Conservation (phyloP, 2,797 vertebrate genomes). For the Cuculus canorus region DNA sequence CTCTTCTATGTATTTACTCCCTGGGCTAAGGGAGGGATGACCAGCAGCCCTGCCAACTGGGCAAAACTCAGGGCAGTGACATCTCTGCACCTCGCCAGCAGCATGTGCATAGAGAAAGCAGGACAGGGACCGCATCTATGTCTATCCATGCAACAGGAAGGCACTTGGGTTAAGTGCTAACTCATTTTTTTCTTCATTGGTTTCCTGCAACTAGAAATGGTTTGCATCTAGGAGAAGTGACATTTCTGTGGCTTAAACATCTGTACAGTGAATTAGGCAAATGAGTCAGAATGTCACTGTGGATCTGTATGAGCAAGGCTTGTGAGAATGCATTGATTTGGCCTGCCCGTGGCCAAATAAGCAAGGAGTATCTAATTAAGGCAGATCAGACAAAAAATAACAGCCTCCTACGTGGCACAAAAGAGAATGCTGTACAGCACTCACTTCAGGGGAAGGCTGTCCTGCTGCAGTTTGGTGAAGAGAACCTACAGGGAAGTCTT, state of each 20-base stretch:
- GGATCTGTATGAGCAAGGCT: neutral
- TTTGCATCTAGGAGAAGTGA: neutral
- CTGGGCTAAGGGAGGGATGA: neutral
- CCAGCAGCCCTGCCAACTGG: neutral
- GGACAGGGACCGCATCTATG: neutral
- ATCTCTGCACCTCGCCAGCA: neutral
- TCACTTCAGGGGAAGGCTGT: neutral
- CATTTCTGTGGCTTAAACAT: neutral
- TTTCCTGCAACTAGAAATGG: neutral
- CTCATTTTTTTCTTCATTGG: neutral
- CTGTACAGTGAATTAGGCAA: neutral
- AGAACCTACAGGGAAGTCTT: neutral
- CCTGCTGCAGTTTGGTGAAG: neutral
- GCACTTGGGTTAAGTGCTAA: neutral
- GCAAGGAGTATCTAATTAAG: neutral
- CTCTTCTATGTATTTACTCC: neutral
- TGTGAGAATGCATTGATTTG: neutral
- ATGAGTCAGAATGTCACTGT: neutral
- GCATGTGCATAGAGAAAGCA: neutral
- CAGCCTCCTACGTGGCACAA: neutral
- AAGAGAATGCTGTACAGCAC: neutral
- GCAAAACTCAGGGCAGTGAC: neutral
- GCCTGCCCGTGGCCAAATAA: neutral
- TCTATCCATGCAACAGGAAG: neutral
- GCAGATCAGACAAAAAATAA: neutral